Evolutionary conservation across 2,113 vertebrate species (phyloP), one percentile per base, ranked within the genome.

Genomic region (Gallinago jamesoni): DNA sequence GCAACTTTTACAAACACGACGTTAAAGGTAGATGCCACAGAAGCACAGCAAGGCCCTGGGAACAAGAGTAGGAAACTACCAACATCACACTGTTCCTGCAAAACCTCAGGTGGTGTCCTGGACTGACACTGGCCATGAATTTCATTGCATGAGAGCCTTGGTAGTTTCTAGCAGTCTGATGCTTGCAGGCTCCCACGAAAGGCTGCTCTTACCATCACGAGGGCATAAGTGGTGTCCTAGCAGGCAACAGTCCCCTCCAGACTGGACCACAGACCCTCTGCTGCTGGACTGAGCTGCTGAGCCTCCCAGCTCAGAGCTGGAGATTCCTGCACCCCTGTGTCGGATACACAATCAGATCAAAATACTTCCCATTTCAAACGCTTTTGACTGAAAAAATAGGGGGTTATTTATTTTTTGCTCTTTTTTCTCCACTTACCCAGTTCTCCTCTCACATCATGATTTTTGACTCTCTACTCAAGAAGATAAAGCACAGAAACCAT

Each of bases 251-350:
- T 14, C 23, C 48, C 19, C 50, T 73, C 43, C 1, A 3, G 47
- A 78, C 5, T 0, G 1, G 4, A 53, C 60, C 2, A 3, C n/a
- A 68, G 43, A 59, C 0, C 6, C 8, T 0, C 47, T n/a, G 45
- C 48, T 55, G 47, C 52, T 48, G 48, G 53, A 9, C 30, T 48
- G 35, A 87, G 50, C 59, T 69, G 57, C 64, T 18, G 20, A 60
- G 27, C 59, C 73, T 57, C 7, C n/a, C 28, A 79, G 37, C 59
- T 53, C 28, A 19, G 68, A 78, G 60, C 25, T 55, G 27, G 35
- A 59, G 55, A 7, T 14, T 2, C 5, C 35, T 53, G 30, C 33
- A 43, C 17, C 9, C 0, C 56, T 3, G 0, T 13, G 30, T 35
- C 2, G 0, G 41, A 53, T 14, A 7, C 4, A 3, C 1, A 5